A percentile compares a stretch with the other conserved stretches of the same genome.
Conservation (phyloP, 2,888 invertebrate genomes). For the Lapara coniferarum region DNA sequence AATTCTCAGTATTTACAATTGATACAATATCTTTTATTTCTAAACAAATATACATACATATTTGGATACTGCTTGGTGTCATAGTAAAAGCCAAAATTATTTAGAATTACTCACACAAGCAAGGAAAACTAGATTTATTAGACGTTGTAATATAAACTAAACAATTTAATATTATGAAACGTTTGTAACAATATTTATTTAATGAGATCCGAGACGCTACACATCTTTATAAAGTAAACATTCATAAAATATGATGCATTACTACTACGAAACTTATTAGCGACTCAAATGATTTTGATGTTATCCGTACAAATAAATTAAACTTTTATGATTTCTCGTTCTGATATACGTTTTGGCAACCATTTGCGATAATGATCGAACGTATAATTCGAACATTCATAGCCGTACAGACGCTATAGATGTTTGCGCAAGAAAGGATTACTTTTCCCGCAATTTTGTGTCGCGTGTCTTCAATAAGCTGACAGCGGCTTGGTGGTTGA, state of each 20-base stretch:
- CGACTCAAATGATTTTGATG: not conserved
- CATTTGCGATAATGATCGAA: not conserved
- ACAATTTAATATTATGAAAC: not conserved
- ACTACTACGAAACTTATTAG: not conserved
- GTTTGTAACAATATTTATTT: conserved; percentile 20
- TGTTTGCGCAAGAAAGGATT: no score
- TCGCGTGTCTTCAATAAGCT: no score
- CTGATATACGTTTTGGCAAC: not conserved
- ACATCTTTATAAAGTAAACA: not conserved
- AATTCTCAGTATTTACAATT: no score
- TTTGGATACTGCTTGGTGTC: no score
- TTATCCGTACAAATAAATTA: conserved; percentile 14
- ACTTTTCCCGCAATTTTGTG: no score
- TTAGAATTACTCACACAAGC: not conserved
- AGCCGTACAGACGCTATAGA: no score
- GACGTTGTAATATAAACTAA: not conserved
- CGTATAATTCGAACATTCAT: no score
- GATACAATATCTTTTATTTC: no score
- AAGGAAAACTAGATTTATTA: not conserved
- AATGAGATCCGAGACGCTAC: conserved; percentile 5
- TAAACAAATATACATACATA: no score
- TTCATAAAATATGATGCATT: conserved; percentile 2
- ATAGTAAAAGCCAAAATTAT: no score
- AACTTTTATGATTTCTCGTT: not conserved
- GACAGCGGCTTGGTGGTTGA: no score